A percentile compares a stretch with the other conserved stretches of the same genome.
Conservation (phyloP, 2,888 invertebrate genomes). For the Eristalis arbustorum region DNA sequence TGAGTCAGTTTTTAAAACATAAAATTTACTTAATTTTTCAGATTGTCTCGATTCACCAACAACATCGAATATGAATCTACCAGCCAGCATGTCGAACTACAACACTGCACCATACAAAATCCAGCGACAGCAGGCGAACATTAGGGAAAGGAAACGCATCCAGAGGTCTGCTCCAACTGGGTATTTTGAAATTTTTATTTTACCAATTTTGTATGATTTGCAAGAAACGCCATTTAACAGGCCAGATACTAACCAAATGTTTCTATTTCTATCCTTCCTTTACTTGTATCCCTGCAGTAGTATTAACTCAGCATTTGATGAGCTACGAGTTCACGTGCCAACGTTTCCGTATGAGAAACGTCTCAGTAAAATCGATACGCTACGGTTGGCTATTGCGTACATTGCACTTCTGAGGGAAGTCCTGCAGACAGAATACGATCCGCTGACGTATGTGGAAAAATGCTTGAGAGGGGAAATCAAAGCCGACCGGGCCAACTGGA, state of each 20-base stretch:
- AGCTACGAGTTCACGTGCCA: constrained; percentile 97
- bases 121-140: constrained; percentile 94
- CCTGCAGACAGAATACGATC: constrained; percentile 93
- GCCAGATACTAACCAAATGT: neutral
- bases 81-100: constrained; percentile 73
- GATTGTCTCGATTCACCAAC: constrained; percentile 72
- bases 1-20: neutral
- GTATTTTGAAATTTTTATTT: constrained; percentile 82
- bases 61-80: constrained; percentile 75
- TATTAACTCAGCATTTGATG: constrained; percentile 99
- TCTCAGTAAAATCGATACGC: constrained; percentile 98
- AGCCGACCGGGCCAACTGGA: constrained; percentile 95
- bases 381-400: constrained; percentile 97
- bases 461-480: constrained; percentile 94
- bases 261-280: constrained; percentile 30
- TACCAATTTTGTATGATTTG: constrained; percentile 53
- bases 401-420: constrained; percentile 96
- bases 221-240: neutral
- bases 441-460: constrained; percentile 95
- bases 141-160: constrained; percentile 98
- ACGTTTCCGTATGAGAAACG: constrained; percentile 99
- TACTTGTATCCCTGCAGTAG: constrained; percentile 87
- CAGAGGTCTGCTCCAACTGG: constrained; percentile 96
- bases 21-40: neutral
- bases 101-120: constrained; percentile 85